Base-by-base conservation (phyloP, 2,113 vertebrate genomes). In the Eudyptes chrysolophus region DNA sequence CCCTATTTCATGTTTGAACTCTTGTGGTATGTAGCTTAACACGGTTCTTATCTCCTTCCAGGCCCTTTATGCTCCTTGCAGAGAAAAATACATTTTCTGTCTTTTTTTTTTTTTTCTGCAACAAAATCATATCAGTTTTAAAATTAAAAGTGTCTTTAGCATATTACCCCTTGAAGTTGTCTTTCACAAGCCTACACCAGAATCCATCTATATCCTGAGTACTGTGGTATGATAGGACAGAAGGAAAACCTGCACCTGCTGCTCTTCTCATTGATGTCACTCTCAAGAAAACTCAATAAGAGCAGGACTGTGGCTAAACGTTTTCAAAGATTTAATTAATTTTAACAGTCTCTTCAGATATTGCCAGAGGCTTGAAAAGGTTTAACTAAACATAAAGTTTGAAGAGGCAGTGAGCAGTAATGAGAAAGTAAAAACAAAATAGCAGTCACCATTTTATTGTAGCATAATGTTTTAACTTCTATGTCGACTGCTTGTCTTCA, bases 291-390 rank as follows among this genome's bases (percentile, higher is more conserved):
- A 87, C 42, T 81, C 64, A 87, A 5, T 87, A 92, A 61, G 7
- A 80, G 55, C 61, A 66, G 36, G 62, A 55, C 42, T 76, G 46
- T 65, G 68, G 57, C 62, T 80, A 61, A 92, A 79, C 1, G 1
- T 79, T 92, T 74, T 75, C 36, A 65, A 75, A 84, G 46, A 84
- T 84, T 69, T 90, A 79, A 92, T 94, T 94, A 90, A 87, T 92
- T 94, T 94, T 87, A 90, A 71, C 62, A 46, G 29, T 42, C 74
- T 90, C 34, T 55, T 81, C 83, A 90, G 74, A 87, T 51, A 64
- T 52, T 76, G 74, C 92, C 83, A 48, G 36, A 76, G 90, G 74
- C 78, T 72, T 87, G 58, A 61, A 55, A 70, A 80, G 52, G 11
- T 92, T 87, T 87, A 85, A 77, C 64, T 88, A 71, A 91, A 90